phyloP scores from a whole-genome alignment of 2,113 vertebrate species.

The Catagonus wagneri region DNA sequence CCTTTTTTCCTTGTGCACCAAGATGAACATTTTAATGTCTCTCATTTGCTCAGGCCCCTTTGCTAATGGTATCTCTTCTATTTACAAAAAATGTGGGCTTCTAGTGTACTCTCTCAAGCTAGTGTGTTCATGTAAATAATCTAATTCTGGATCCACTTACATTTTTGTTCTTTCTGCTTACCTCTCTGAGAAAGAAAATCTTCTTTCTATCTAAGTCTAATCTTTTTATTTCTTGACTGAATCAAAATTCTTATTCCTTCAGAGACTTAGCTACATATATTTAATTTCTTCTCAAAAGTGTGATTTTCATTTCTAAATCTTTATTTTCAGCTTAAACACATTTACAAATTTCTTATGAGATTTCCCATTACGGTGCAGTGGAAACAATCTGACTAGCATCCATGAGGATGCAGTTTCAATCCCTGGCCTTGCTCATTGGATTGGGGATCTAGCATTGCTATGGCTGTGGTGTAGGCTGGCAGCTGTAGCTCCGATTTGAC shows the following conservation, averaged over 20 bases:
- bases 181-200: not conserved
- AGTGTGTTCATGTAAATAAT: not conserved
- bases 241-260: not conserved
- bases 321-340: not conserved
- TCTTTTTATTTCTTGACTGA: not conserved
- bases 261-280: not conserved
- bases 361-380: too few species aligned
- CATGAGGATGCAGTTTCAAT: too few species aligned
- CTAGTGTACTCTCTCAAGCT: not conserved
- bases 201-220: not conserved
- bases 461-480: too few species aligned
- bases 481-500: too few species aligned
- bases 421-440: too few species aligned
- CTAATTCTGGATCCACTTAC: not conserved
- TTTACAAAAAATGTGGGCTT: not conserved
- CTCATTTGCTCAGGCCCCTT: not conserved
- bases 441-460: too few species aligned
- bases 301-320: not conserved
- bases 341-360: not conserved
- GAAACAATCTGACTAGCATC: too few species aligned
- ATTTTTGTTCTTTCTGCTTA: not conserved
- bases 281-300: not conserved
- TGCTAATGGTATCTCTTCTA: not conserved
- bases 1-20: not conserved
- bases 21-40: not conserved